Base-by-base conservation (phyloP, 2,797 vertebrate species). In the Pagetopsis macropterus region DNA sequence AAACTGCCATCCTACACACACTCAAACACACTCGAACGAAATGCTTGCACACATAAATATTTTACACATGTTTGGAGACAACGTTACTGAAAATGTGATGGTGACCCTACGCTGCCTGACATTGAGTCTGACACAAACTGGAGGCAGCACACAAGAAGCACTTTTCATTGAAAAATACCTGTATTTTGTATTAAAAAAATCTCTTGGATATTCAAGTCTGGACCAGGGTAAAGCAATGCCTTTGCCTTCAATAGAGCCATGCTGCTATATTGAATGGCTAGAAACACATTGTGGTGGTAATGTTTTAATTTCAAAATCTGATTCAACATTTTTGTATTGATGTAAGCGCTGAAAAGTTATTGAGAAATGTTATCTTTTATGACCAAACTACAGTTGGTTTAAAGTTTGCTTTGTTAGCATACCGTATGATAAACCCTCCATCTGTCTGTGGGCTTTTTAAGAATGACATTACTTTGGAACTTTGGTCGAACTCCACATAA, bases 1-100 rank as follows among this genome's bases (percentile, higher is more conserved):
- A 27, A 66, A n/a, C 21, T 63, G 63, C 66, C 65, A 68, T 85
- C 75, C 45, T 63, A 76, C 59, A 46, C 31, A 37, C 58, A 61
- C 17, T 17, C 27, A 40, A 16, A 12, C 31, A 17, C 52, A 27
- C 23, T 27, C 23, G 3, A 27, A 27, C 23, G 3, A 27, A 27
- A 27, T 27, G 23, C 23, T 27, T 27, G 23, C 3, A 27, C 23
- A 27, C 3, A 27, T 27, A 27, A 27, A 27, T 27, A 27, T 50
- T 70, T 41, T 15, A 37, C 19, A 37, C 23, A 41, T 11, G 11
- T 4, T 58, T 27, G 54, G 40, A 51, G 16, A 27, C 15, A 23
- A 15, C 10, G 0, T 17, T 13, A 40, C 12, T 6, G 14, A 33
- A 49, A 45, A 51, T 46, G 0, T 2, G 7, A 55, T 7, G 16